Base-by-base conservation (phyloP, 2,888 invertebrate genomes). In the Phytoseiulus persimilis region DNA sequence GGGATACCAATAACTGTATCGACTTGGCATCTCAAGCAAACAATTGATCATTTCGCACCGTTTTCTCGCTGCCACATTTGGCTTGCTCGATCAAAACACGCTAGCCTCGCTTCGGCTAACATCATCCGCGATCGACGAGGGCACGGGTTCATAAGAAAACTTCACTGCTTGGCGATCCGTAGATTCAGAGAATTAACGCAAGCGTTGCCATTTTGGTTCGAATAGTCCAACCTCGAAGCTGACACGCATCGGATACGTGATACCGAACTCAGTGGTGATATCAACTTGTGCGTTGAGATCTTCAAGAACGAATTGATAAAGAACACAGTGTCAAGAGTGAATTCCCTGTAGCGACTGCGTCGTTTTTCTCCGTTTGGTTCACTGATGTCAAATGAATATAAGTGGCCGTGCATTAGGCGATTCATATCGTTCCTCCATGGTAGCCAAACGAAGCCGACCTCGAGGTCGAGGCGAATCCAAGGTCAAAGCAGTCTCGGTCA, bases 201-300 rank as follows among this genome's bases (percentile, higher is more conserved):
- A 65, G 65, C 65, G 28, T 65, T 23, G 65, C 65, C 65, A 18
- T 23, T 28, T 18, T 14, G 65, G 14, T 65, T 65, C 65, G 18
- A 18, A 14, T 23, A 18, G 65, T 65, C 65, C 18, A 23, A 65
- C 28, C 65, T 65, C 28, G 18, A 28, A 65, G 65, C 65, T 2
- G 28, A 23, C 65, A 28, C 18, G 65, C 65, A 65, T 65, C 65
- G 18, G 65, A 65, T 14, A 65, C 65, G 28, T 65, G 2, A 23
- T 14, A 65, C 65, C 23, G 65, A 65, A 65, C 18, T 65, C 65
- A 65, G 18, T 65, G 65, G 65, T 65, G 65, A 65, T 65, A 65
- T 65, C 65, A 65, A 65, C 65, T 65, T 65, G 65, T 65, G 65
- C 65, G 65, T 65, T 65, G 65, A 65, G 65, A 65, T 65, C 65